Evolutionary conservation across 2,888 invertebrate species (phyloP).

Genomic region (Parelbella ahira): DNA sequence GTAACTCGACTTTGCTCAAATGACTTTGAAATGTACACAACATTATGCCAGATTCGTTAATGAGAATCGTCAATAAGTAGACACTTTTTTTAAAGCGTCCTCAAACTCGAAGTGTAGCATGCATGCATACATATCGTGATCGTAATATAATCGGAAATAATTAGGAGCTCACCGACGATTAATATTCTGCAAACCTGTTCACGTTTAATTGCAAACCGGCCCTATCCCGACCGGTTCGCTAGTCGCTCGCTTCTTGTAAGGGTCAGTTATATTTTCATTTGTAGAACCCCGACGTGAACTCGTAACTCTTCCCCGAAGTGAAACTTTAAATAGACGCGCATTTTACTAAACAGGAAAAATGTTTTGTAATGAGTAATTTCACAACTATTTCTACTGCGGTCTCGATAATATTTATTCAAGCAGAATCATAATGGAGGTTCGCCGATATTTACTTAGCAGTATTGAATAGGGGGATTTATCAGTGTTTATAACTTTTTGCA

Average conservation of each 20-base stretch:
- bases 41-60: neutral
- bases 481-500: no score
- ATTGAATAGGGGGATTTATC: no score
- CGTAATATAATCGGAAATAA: slow-evolving; percentile 22
- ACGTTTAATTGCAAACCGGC: slow-evolving; percentile 25
- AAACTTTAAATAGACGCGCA: slow-evolving; percentile 14
- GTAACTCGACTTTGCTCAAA: slow-evolving; percentile 2
- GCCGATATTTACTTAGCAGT: no score
- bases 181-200: slow-evolving; percentile 25
- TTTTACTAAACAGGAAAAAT: slow-evolving; percentile 1
- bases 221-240: slow-evolving; percentile 24
- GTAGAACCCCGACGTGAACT: slow-evolving; percentile 28
- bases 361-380: slow-evolving; percentile 12
- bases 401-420: neutral
- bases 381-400: slow-evolving; percentile 8
- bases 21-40: slow-evolving; percentile 23
- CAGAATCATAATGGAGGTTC: no score
- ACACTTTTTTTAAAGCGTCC: no score
- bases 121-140: slow-evolving; percentile 22
- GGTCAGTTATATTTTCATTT: slow-evolving; percentile 36
- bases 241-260: slow-evolving; percentile 25
- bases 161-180: slow-evolving; percentile 23
- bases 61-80: slow-evolving; percentile 14
- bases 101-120: no score
- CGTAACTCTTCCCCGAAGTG: slow-evolving; percentile 13